Conservation (phyloP, 2,797 vertebrate species). For the Epinephelus awoara region DNA sequence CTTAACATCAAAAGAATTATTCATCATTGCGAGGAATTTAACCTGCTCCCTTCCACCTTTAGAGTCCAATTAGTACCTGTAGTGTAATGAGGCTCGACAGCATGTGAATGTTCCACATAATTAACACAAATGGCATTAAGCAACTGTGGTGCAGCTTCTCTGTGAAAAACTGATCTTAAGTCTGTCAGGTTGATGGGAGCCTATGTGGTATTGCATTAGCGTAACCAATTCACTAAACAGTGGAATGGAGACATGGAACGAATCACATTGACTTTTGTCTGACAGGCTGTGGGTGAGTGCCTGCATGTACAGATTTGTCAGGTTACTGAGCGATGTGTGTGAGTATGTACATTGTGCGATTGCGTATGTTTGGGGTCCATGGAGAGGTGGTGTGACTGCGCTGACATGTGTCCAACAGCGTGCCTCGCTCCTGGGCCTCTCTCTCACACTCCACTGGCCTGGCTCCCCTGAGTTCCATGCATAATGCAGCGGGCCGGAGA, state of each 20-base stretch:
- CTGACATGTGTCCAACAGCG: conserved; percentile 86
- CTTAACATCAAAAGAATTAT: conserved; percentile 80
- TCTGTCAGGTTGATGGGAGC: conserved; percentile 45
- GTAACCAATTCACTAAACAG: conserved; percentile 59
- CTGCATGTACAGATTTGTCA: conserved; percentile 83
- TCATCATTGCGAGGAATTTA: conserved; percentile 78
- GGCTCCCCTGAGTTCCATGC: conserved; percentile 81
- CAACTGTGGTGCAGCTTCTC: conserved; percentile 63
- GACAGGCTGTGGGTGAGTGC: conserved; percentile 76
- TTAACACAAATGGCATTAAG: conserved; percentile 85
- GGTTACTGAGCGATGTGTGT: conserved; percentile 70
- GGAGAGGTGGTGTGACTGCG: conserved; percentile 75
- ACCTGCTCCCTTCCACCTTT: conserved; percentile 72
- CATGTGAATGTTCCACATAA: conserved; percentile 84
- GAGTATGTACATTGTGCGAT: conserved; percentile 44
- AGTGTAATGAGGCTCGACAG: conserved; percentile 84
- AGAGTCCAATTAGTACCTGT: conserved; percentile 84
- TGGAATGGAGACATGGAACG: conserved; percentile 67
- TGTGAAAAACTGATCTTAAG: conserved; percentile 50
- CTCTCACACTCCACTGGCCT: conserved; percentile 83
- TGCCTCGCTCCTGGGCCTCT: conserved; percentile 76
- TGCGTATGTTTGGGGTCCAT: conserved; percentile 63
- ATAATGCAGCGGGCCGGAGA: conserved; percentile 85
- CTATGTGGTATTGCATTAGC: conserved; percentile 59
- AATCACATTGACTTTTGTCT: conserved; percentile 79